phyloP scores from a whole-genome alignment of 2,888 invertebrate genomes.

The Glyphotaelius pellucidus region DNA sequence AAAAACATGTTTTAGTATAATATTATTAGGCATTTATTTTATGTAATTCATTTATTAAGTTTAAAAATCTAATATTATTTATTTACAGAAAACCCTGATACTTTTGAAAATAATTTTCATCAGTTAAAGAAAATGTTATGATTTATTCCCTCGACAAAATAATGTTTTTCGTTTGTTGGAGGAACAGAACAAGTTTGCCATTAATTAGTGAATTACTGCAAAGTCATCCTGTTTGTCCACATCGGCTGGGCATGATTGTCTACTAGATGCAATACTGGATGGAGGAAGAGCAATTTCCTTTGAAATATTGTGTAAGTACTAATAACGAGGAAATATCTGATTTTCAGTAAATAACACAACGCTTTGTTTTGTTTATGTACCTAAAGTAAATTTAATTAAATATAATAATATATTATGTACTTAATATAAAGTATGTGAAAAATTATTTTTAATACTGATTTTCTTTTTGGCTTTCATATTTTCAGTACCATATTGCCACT shows the following conservation, averaged over 20 bases:
- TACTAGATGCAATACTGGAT: conserved; percentile 50
- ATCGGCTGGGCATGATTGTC: conserved; percentile 53
- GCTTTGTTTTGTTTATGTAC: background rate
- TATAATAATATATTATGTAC: background rate
- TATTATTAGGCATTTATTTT: conserved; percentile 49
- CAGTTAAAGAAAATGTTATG: conserved; percentile 44
- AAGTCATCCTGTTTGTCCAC: background rate
- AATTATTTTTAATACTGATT: conserved; percentile 58
- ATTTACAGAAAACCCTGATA: conserved; percentile 66
- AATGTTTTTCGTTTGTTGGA: background rate
- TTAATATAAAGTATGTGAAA: conserved; percentile 23
- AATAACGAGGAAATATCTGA: conserved; percentile 28
- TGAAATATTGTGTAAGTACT: conserved; percentile 24
- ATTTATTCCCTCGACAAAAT: conserved; percentile 23
- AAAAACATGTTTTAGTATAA: conserved; percentile 36
- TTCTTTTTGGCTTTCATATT: conserved; percentile 55
- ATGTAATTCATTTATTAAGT: conserved; percentile 24
- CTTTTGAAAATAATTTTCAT: conserved; percentile 51
- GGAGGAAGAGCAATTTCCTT: conserved; percentile 53
- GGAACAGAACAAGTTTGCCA: conserved; percentile 5
- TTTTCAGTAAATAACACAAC: conserved; percentile 41
- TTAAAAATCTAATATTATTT: conserved; percentile 59
- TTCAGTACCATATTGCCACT: conserved; percentile 59
- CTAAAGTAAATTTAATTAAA: conserved; percentile 37
- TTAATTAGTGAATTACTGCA: background rate